Evolutionary conservation across 2,113 vertebrate species (phyloP).

Genomic region (Psilopsiagon aurifrons): DNA sequence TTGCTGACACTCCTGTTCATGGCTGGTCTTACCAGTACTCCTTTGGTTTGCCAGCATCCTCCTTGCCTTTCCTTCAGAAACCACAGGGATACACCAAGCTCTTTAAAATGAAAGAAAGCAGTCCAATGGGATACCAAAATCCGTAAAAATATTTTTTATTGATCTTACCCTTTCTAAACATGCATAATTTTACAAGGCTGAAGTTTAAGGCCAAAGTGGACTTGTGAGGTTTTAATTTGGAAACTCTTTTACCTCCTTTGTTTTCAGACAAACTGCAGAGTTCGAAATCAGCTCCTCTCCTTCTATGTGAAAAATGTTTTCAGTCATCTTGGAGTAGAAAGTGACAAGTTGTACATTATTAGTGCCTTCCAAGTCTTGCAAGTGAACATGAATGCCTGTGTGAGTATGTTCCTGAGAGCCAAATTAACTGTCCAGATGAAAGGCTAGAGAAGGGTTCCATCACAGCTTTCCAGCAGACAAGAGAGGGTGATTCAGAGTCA

Average conservation of each 20-base stretch:
- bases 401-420: constrained; percentile 62
- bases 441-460: not conserved
- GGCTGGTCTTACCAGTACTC: not conserved
- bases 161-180: not conserved
- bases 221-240: not conserved
- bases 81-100: not conserved
- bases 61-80: not conserved
- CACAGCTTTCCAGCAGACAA: not conserved
- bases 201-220: not conserved
- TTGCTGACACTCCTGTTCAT: not conserved
- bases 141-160: not conserved
- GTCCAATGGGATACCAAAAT: not conserved
- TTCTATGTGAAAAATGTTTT: constrained; percentile 78
- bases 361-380: constrained; percentile 66
- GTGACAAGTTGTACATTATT: constrained; percentile 33
- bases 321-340: not conserved
- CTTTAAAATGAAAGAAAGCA: not conserved
- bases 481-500: not conserved
- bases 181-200: not conserved
- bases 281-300: constrained; percentile 72
- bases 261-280: constrained; percentile 71
- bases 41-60: not conserved
- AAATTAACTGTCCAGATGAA: not conserved
- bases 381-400: constrained; percentile 63
- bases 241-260: not conserved